phyloP scores from a whole-genome alignment of 2,888 invertebrate species.

The Brachylomia viminalis region DNA sequence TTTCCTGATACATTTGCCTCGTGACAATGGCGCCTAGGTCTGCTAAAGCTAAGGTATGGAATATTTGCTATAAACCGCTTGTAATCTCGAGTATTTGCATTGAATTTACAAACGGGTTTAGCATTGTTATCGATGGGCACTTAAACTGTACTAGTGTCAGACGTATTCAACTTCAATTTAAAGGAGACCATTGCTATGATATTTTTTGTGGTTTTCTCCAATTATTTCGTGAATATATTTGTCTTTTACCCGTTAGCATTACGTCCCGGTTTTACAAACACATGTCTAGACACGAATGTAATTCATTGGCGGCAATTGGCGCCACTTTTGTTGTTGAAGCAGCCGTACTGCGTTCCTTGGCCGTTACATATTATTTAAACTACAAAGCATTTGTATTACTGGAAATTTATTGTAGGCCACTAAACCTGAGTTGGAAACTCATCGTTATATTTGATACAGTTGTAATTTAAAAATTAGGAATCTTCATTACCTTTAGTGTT shows the following conservation, averaged over 20 bases:
- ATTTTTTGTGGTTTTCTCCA: conserved; percentile 6
- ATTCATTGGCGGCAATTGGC: conserved; percentile 57
- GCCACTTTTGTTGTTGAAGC: conserved; percentile 54
- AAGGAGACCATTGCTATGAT: conserved; percentile 4
- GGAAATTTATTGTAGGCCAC: not conserved
- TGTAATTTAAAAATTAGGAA: not conserved
- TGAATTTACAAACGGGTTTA: conserved; percentile 74
- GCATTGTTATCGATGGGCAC: conserved; percentile 75
- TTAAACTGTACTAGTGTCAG: conserved; percentile 42
- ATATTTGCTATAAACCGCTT: conserved; percentile 26
- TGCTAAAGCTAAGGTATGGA: conserved; percentile 84
- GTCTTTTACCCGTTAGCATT: conserved; percentile 23
- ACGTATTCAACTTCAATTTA: conserved; percentile 18
- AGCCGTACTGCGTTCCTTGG: not conserved
- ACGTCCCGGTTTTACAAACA: conserved; percentile 34
- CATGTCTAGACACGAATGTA: conserved; percentile 42
- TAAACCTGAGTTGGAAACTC: not conserved
- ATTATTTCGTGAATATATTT: not conserved
- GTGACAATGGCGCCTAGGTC: conserved; percentile 85
- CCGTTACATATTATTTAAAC: conserved; percentile 34
- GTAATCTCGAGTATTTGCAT: conserved; percentile 60
- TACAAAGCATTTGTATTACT: not conserved
- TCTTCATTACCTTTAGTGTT: not conserved
- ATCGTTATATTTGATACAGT: not conserved
- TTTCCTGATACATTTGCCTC: conserved; percentile 59